Conservation (phyloP, 2,113 vertebrate species). For the Microcebus jonahi region DNA sequence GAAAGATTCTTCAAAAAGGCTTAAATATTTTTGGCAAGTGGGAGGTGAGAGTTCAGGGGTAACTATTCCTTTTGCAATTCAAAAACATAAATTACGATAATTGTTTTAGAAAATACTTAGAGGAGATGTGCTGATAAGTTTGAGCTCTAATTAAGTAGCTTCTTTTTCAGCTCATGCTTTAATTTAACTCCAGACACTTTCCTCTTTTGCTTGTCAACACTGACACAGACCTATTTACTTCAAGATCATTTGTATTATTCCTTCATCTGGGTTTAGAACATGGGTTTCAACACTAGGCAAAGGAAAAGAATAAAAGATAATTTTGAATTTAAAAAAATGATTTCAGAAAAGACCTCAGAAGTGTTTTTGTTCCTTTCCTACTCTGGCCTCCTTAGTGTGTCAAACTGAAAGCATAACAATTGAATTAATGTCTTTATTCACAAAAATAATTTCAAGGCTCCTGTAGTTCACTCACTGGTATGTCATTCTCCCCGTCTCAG, state of each 20-base stretch:
- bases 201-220: not conserved
- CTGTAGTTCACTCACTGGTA: fast-evolving
- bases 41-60: not conserved
- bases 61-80: conserved; percentile 19
- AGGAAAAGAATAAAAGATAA: not conserved
- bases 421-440: not conserved
- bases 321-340: not conserved
- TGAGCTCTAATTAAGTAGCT: conserved; percentile 38
- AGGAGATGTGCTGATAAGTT: conserved; percentile 32
- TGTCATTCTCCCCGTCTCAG: not conserved
- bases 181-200: not conserved
- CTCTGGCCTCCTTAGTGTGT: not conserved
- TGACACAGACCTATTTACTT: not conserved
- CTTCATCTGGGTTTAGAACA: not conserved
- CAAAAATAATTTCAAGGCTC: not conserved
- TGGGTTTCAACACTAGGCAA: not conserved
- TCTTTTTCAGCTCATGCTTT: conserved; percentile 26
- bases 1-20: not conserved
- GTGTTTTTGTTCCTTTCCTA: not conserved
- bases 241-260: not conserved
- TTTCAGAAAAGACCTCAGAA: not conserved
- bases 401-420: not conserved
- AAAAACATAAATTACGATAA: conserved; percentile 58
- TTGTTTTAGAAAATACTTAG: conserved; percentile 57
- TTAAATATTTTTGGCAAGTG: conserved; percentile 38